A percentile compares a stretch with the other conserved stretches of the same genome.
These are phyloP conservation scores for Oophaga sylvatica DNA, from an alignment of 2,797 vertebrate species.

Conservation along the genomic window DNA sequence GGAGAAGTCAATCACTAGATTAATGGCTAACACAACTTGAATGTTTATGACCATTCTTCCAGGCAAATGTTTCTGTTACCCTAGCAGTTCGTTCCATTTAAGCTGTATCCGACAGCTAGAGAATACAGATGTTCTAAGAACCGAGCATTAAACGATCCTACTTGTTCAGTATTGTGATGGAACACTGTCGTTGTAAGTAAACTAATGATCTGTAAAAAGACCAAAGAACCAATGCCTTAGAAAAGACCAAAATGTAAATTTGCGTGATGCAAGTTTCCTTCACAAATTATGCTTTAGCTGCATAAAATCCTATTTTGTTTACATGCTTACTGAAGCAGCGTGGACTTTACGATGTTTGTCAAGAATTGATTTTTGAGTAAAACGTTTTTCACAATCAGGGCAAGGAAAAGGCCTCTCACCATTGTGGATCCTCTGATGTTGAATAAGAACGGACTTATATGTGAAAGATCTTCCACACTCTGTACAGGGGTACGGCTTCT, in stretches of 20 bases:
- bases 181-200: not conserved
- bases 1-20: not conserved
- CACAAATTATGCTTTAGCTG: not conserved
- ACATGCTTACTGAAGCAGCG: not conserved
- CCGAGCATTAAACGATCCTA: not conserved
- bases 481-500: slow-evolving; percentile 56
- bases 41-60: not conserved
- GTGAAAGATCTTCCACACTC: slow-evolving; percentile 62
- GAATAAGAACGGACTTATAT: slow-evolving; percentile 62
- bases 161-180: not conserved
- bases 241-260: not conserved
- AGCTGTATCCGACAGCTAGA: not conserved
- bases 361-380: slow-evolving; percentile 1
- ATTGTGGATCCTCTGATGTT: slow-evolving; percentile 11
- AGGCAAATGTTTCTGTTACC: not conserved
- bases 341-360: not conserved
- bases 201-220: not conserved
- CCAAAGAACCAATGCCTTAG: not conserved
- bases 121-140: not conserved
- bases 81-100: not conserved
- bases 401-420: slow-evolving; percentile 20
- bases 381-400: not conserved
- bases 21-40: not conserved
- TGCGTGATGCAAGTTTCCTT: not conserved
- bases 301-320: not conserved